phyloP scores from a whole-genome alignment of 2,797 vertebrate genomes.

The Pelobates cultripes region DNA sequence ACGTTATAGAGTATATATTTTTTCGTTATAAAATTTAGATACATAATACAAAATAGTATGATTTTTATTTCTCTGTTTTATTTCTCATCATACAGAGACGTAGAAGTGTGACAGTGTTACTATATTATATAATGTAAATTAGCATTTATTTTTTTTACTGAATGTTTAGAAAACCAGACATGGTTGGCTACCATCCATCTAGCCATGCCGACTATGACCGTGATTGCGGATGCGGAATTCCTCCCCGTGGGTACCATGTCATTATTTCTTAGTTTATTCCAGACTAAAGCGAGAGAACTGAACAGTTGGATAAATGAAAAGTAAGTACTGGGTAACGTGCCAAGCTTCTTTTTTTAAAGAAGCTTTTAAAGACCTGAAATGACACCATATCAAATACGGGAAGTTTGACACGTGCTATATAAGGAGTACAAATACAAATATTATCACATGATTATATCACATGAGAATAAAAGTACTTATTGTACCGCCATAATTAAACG shows the following conservation, averaged over 20 bases:
- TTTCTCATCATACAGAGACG: no score
- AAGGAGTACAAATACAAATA: not conserved
- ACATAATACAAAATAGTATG: no score
- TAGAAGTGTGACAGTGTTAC: no score
- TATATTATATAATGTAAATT: not conserved
- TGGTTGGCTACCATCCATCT: not conserved
- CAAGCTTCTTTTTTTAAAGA: not conserved
- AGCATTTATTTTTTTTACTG: not conserved
- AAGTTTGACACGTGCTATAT: not conserved
- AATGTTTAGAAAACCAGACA: not conserved
- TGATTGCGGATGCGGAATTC: not conserved
- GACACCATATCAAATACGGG: no score
- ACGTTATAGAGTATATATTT: no score
- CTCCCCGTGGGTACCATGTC: not conserved
- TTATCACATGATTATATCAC: constrained; percentile 21
- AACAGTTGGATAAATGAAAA: not conserved
- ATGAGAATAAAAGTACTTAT: not conserved
- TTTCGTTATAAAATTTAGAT: no score
- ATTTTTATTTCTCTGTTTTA: no score
- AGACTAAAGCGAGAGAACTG: not conserved
- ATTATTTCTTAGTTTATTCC: not conserved
- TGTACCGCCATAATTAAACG: not conserved
- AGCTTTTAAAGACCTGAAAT: not conserved
- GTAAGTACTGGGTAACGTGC: constrained; percentile 18
- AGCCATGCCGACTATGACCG: not conserved